Conservation (phyloP, 2,113 vertebrate genomes). For the Atrichornis clamosus region DNA sequence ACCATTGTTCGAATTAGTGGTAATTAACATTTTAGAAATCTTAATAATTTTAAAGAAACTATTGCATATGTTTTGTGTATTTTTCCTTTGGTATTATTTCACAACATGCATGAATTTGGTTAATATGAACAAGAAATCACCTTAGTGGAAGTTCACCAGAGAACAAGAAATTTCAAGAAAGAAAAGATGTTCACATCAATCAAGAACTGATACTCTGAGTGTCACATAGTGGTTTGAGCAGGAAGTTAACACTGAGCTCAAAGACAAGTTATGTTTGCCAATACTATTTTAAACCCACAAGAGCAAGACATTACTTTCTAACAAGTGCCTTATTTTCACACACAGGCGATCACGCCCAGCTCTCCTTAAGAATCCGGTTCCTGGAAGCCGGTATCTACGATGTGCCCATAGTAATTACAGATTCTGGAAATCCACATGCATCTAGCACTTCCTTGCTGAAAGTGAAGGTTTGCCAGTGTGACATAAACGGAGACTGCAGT, state of each 20-base stretch:
- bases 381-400: constrained; percentile 93
- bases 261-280: neutral
- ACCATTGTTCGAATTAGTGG: constrained; percentile 91
- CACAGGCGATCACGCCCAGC: constrained; percentile 89
- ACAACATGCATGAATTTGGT: neutral
- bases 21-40: constrained; percentile 38
- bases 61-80: neutral
- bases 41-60: neutral
- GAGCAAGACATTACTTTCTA: neutral
- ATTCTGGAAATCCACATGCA: constrained; percentile 93
- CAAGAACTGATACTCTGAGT: neutral
- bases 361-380: constrained; percentile 88
- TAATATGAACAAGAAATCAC: neutral
- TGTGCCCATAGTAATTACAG: constrained; percentile 92
- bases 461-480: constrained; percentile 94
- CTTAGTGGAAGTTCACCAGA: neutral
- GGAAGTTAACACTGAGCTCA: neutral
- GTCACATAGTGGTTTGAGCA: neutral
- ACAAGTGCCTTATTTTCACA: neutral
- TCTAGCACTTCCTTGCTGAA: constrained; percentile 91
- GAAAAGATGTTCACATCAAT: neutral
- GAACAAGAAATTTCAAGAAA: neutral
- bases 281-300: neutral
- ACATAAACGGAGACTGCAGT: constrained; percentile 91
- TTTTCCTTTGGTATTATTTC: neutral